A percentile compares a stretch with the other conserved stretches of the same genome.
These are phyloP conservation scores for Elanus axillaris DNA, from an alignment of 2,113 vertebrate species.

Conservation along the genomic window DNA sequence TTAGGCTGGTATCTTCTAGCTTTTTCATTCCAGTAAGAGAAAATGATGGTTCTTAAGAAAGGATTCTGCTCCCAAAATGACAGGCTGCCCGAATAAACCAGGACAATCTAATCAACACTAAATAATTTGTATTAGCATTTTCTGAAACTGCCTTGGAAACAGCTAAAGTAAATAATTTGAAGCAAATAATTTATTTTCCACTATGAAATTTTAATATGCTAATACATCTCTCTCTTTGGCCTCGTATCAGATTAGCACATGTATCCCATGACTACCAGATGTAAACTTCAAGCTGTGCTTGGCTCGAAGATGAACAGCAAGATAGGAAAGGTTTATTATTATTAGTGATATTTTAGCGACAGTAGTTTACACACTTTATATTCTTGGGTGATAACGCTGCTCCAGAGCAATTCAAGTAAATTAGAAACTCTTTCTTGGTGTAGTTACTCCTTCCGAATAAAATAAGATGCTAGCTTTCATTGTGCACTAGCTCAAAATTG, in stretches of 20 bases:
- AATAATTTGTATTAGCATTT: neutral
- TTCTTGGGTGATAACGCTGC: neutral
- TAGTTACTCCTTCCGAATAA: slow-evolving; percentile 22
- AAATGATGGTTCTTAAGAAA: neutral
- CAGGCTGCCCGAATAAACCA: neutral
- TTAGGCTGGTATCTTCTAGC: slow-evolving; percentile 9
- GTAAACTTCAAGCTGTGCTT: slow-evolving; percentile 18
- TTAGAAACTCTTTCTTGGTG: slow-evolving; percentile 19
- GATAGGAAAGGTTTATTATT: neutral
- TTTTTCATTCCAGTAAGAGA: neutral
- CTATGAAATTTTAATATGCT: neutral
- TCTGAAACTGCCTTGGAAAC: neutral
- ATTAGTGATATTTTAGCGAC: neutral
- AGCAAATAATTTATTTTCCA: neutral
- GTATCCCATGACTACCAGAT: neutral
- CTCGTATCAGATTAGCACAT: neutral
- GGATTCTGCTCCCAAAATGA: neutral
- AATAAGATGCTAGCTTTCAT: neutral
- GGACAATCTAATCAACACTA: neutral
- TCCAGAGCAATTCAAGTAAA: slow-evolving; percentile 33
- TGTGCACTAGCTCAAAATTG: slow-evolving; percentile 71
- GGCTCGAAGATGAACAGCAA: neutral
- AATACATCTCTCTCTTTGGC: neutral
- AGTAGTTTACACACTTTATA: neutral
- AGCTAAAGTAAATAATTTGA: slow-evolving; percentile 1